Percentiles rank a stretch among this genome's conserved stretches.
These are phyloP conservation scores for Peromyscus attwateri DNA, from an alignment of 2,797 vertebrate species.

Conservation along the genomic window DNA sequence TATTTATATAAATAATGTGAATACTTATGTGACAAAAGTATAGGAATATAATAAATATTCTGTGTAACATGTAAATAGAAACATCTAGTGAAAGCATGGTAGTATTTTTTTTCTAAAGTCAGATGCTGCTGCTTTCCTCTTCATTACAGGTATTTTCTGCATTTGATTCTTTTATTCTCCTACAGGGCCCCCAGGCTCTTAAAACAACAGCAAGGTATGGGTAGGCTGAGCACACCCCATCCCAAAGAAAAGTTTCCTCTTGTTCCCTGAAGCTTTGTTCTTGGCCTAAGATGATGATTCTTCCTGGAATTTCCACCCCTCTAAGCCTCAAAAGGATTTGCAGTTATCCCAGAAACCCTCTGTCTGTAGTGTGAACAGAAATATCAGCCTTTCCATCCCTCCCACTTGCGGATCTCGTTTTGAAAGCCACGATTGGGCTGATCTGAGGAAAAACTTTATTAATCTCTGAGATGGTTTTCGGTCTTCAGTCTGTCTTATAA, in stretches of 20 bases:
- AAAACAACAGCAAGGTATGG: not conserved
- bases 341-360: not conserved
- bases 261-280: not conserved
- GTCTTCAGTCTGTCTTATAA: not conserved
- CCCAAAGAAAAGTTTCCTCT: not conserved
- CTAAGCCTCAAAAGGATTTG: not conserved
- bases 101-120: not conserved
- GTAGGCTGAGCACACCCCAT: not conserved
- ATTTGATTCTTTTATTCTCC: not conserved
- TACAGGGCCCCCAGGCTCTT: not conserved
- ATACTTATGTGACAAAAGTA: conserved; percentile 27
- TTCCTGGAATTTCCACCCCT: not conserved
- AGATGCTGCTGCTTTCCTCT: not conserved
- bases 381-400: not conserved
- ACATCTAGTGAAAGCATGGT: not conserved
- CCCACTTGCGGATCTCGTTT: not conserved
- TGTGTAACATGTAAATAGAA: conserved; percentile 1
- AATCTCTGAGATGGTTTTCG: not conserved
- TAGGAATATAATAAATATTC: not conserved
- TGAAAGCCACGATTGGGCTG: not conserved
- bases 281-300: not conserved
- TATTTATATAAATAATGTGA: conserved; percentile 16
- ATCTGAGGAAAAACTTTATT: not conserved
- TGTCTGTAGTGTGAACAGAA: not conserved
- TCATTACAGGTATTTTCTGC: not conserved